Evolutionary conservation across 1,140 invertebrate genomes (phyloP), one percentile per base, ranked within the genome.

Genomic region (Aradophagus sp.): DNA sequence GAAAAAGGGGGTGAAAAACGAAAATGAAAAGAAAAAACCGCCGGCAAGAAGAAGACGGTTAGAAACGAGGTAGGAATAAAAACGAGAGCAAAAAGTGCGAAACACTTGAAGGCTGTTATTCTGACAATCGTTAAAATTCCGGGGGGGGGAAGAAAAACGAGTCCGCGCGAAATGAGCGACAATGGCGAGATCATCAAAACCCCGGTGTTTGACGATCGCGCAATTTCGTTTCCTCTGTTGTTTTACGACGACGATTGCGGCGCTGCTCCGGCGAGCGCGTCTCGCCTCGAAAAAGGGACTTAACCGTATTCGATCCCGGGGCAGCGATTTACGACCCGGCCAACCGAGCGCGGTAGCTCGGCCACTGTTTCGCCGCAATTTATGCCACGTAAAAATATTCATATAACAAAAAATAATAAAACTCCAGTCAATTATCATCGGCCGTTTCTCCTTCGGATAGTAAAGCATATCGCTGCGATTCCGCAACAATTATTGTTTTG

Each of bases 191-290:
- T 58, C 62, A 52, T 44, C 23, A 58, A 67, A 67, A 58, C 20
- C 48, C 10, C 44, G 26, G 44, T 13, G 52, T 52, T 67, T 52
- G 63, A 52, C 59, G 59, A 63, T 53, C 16, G 47, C 27, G 38
- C 36, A 61, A 56, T 66, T 66, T 56, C 19, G 50, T 66, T 55
- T 55, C 17, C 52, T 66, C 26, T 52, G 62, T 55, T 65, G 32
- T 47, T 65, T 65, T 65, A 65, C 50, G 61, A 65, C 61, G 52
- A 58, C 53, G 35, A 67, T 67, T 58, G 50, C 29, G 2, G 26
- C 29, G 44, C 20, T 35, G 39, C 59, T 53, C 27, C 23, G 27
- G 19, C 31, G 38, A 50, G 19, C 39, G 34, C 48, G n/a, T n/a
- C 39, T 45, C 34, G 55, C 34, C 36, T 66, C 52, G 52, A n/a